These are phyloP conservation scores for Thamnophis sirtalis DNA, from an alignment of 2,113 vertebrate genomes.

Conservation along the genomic window DNA sequence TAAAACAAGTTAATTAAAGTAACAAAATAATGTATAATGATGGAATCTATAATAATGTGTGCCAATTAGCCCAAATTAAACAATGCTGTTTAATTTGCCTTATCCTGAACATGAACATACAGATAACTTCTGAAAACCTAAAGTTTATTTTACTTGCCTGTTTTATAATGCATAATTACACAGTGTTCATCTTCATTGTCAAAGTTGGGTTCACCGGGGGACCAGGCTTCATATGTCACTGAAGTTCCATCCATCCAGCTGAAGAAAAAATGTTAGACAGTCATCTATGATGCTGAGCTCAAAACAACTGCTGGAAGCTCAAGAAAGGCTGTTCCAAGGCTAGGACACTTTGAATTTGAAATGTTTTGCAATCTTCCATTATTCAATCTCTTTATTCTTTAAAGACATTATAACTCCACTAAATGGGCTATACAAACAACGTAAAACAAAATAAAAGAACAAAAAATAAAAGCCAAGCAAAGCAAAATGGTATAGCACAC, in stretches of 20 bases:
- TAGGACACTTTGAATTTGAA: not conserved
- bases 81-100: too few relatives aligned
- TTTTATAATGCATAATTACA: slow-evolving; percentile 80
- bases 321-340: not conserved
- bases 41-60: not conserved
- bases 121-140: not conserved
- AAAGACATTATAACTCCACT: not conserved
- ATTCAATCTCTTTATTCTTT: not conserved
- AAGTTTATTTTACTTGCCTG: slow-evolving; percentile 72
- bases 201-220: slow-evolving; percentile 90
- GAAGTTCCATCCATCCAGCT: slow-evolving; percentile 89
- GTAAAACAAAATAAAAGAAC: not conserved
- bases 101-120: not conserved
- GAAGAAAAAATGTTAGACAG: slow-evolving; percentile 41
- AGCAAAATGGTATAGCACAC: not conserved
- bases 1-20: not conserved
- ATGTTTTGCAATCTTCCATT: not conserved
- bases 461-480: not conserved
- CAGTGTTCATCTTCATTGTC: slow-evolving; percentile 96
- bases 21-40: not conserved
- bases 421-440: not conserved
- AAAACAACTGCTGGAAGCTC: not conserved
- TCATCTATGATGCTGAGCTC: not conserved
- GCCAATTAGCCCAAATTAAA: not conserved
- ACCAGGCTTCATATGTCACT: slow-evolving; percentile 85